Percentiles rank a stretch among this genome's conserved stretches.
Evolutionary conservation across 30 jellyfish, hydroid and myxozoan species (phyloP).

Genomic region (Aurelia sp.): DNA sequence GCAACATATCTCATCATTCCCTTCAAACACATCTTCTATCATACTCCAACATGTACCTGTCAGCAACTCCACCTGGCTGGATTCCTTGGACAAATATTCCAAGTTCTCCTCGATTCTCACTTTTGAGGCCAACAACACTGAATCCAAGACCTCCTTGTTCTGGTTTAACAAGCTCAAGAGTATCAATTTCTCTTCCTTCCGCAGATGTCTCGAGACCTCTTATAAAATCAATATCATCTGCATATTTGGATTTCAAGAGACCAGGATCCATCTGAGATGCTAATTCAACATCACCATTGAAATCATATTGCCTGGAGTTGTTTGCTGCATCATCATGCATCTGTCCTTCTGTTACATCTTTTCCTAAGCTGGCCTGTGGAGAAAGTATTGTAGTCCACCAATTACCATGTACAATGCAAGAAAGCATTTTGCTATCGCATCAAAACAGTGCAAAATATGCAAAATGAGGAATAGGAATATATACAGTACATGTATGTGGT

Average conservation of each 20-base stretch:
- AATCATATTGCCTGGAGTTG: not conserved
- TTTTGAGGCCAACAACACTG: slow-evolving; percentile 95
- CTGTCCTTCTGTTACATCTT: slow-evolving; percentile 49
- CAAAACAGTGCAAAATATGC: too few relatives aligned
- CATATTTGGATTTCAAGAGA: slow-evolving; percentile 65
- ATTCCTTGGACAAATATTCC: slow-evolving; percentile 94
- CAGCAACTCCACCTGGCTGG: slow-evolving; percentile 97
- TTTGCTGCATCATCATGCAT: not conserved
- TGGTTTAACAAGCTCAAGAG: slow-evolving; percentile 78
- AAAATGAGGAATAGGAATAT: too few relatives aligned
- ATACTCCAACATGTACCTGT: slow-evolving; percentile 49
- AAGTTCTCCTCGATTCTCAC: slow-evolving; percentile 93
- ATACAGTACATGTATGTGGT: too few relatives aligned
- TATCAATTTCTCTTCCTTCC: slow-evolving; percentile 87
- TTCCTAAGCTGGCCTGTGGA: slow-evolving; percentile 38
- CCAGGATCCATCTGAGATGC: slow-evolving; percentile 62
- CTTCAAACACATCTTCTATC: too few relatives aligned
- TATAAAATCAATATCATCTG: slow-evolving; percentile 70
- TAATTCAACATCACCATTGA: slow-evolving; percentile 4
- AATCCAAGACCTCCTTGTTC: slow-evolving; percentile 94
- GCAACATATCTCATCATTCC: too few relatives aligned
- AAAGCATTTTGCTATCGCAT: too few relatives aligned
- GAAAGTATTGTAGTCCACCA: not conserved
- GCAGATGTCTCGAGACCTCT: slow-evolving; percentile 75
- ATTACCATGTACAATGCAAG: too few relatives aligned